Base-by-base conservation (phyloP, 2,888 invertebrate genomes). In the Melolontha melolontha region DNA sequence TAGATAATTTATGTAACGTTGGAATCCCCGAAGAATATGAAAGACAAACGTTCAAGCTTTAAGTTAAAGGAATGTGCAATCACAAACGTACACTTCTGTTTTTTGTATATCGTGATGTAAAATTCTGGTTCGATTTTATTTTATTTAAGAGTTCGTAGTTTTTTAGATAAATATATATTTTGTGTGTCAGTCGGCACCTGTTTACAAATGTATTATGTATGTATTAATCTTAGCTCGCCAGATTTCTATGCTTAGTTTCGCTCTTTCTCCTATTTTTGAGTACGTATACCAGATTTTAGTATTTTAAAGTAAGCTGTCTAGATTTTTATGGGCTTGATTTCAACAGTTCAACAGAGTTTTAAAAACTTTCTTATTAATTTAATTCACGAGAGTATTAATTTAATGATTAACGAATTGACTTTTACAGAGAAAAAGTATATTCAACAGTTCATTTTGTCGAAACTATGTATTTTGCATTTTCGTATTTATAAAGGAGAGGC, bases 111-210 rank as follows among this genome's bases (percentile, higher is more conserved):
- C 22, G 49, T 17, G 16, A 49, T 22, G 22, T 49, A 49, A 8
- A 22, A 49, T 11, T n/a, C 49, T 49, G 49, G 17, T 16, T 16
- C 11, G 17, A 49, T 49, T 11, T 34, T 34, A 34, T 34, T 17
- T 17, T 49, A n/a, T 49, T 17, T 22, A 47, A 11, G 29, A 27
- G 12, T 27, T 51, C 29, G 51, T 12, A 12, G 8, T 7, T 51
- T 29, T n/a, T 39, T 11, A 54, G 11, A 44, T 12, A 44, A 44
- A 34, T 44, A 47, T 27, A 40, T 40, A 8, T 47, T 34, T 62
- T 12, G 41, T 47, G 22, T 71, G 72, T 81, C 81, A 81, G 80
- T 81, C 80, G 80, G 79, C 80, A 79, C 80, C 79, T 80, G 79
- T 73, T 77, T 73, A 72, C 71, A 72, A 67, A 69, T 55, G 47